Evolutionary conservation across 2,888 invertebrate species (phyloP).

Genomic region (Torymus aiolomorphi): DNA sequence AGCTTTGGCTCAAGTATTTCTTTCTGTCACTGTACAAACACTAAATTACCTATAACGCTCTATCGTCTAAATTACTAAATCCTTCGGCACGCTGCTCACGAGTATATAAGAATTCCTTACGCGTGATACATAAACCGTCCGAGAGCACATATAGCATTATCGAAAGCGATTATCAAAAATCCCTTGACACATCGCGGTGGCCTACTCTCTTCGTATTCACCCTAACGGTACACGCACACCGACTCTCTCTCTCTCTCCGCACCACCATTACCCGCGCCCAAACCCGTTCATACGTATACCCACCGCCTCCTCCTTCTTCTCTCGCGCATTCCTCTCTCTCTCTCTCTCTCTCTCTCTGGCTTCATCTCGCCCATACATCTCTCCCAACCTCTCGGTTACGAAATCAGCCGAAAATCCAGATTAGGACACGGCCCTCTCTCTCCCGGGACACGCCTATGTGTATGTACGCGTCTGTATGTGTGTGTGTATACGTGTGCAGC

Average conservation of each 20-base stretch:
- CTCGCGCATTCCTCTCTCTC: conserved; percentile 19
- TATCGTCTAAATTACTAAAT: too few relatives aligned
- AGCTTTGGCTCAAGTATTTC: too few relatives aligned
- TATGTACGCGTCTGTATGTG: background rate
- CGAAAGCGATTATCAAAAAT: too few relatives aligned
- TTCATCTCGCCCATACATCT: too few relatives aligned
- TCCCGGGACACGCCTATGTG: too few relatives aligned
- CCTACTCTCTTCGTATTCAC: conserved; percentile 16
- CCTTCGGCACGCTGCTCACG: too few relatives aligned
- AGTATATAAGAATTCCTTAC: too few relatives aligned
- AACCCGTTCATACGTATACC: background rate
- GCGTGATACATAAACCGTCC: too few relatives aligned
- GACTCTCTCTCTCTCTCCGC: background rate
- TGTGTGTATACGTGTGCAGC: background rate
- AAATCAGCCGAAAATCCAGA: conserved; percentile 50
- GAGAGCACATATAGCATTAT: too few relatives aligned
- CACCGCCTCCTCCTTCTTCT: background rate
- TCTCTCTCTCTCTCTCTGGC: too few relatives aligned
- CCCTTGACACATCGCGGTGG: background rate
- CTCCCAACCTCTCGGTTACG: conserved; percentile 16
- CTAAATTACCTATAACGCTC: too few relatives aligned
- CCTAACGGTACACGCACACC: conserved; percentile 25
- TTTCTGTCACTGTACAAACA: too few relatives aligned
- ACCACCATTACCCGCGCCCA: background rate
- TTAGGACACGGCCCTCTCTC: conserved; percentile 38